Evolutionary conservation across 2,797 vertebrate species (phyloP).

Genomic region (Lacerta bilineata): DNA sequence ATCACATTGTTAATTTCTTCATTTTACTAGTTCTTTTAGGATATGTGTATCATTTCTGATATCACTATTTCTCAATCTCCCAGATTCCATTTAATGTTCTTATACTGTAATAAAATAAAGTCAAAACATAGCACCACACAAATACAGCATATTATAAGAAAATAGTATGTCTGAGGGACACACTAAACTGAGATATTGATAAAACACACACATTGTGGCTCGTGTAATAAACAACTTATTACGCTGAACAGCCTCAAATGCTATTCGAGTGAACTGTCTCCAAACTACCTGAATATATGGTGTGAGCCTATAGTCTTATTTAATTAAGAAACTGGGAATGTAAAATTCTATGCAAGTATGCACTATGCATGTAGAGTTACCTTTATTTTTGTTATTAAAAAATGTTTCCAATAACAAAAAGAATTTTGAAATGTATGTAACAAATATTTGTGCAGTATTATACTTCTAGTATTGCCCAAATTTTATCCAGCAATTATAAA

Average conservation of each 20-base stretch:
- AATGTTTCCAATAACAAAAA: background rate
- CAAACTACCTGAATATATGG: background rate
- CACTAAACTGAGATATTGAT: background rate
- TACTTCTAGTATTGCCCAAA: background rate
- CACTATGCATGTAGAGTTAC: background rate
- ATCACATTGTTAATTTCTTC: constrained; percentile 14
- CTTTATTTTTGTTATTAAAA: background rate
- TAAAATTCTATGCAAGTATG: background rate
- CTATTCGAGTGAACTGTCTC: too few species aligned
- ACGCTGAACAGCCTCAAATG: background rate
- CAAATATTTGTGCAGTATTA: background rate
- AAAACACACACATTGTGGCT: background rate
- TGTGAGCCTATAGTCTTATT: background rate
- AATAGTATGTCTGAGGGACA: background rate
- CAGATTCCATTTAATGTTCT: constrained; percentile 17
- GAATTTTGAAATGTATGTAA: background rate
- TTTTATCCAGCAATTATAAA: background rate
- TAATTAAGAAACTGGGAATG: background rate
- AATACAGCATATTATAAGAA: background rate
- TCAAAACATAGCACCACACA: background rate
- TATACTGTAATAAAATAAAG: background rate
- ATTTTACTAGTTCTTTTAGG: constrained; percentile 1
- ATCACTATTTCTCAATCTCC: constrained; percentile 3
- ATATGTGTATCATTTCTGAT: constrained; percentile 2
- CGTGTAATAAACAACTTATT: background rate